Percentiles rank a stretch among this genome's conserved stretches.
phyloP scores from a whole-genome alignment of 2,113 vertebrate species.

The Butorides virescens region DNA sequence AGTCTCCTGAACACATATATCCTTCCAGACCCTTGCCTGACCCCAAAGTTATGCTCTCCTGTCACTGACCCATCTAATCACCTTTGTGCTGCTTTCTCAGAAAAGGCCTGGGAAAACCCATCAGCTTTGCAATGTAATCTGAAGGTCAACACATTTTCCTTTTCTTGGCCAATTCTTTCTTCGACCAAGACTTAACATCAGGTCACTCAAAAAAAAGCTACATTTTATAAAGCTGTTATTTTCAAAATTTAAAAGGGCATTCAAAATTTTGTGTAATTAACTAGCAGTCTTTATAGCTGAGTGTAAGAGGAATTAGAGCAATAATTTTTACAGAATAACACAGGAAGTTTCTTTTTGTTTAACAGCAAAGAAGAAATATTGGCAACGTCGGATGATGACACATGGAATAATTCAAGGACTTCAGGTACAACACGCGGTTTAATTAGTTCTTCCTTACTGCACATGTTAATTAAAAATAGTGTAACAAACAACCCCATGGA shows the following conservation, averaged over 20 bases:
- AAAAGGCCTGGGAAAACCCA: slow-evolving; percentile 30
- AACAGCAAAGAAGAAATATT: slow-evolving; percentile 79
- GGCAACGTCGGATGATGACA: slow-evolving; percentile 35
- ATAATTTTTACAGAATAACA: slow-evolving; percentile 46
- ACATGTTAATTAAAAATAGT: slow-evolving; percentile 34
- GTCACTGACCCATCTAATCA: slow-evolving; percentile 56
- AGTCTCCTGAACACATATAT: neutral
- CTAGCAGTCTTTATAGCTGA: neutral
- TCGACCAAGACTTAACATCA: neutral
- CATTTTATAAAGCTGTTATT: neutral
- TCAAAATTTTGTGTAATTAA: slow-evolving; percentile 1
- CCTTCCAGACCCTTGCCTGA: slow-evolving; percentile 44
- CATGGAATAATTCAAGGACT: slow-evolving; percentile 66
- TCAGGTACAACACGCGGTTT: slow-evolving; percentile 59
- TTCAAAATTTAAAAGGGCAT: neutral
- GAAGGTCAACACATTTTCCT: slow-evolving; percentile 33
- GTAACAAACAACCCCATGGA: neutral
- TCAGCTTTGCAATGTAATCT: slow-evolving; percentile 37
- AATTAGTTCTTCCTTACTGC: slow-evolving; percentile 51
- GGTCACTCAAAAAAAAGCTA: neutral
- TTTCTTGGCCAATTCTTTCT: slow-evolving; percentile 14
- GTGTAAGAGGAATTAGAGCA: neutral
- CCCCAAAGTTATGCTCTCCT: slow-evolving; percentile 24
- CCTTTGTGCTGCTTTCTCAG: slow-evolving; percentile 41
- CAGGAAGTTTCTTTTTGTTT: slow-evolving; percentile 55